Base-by-base conservation (phyloP, 2,797 vertebrate genomes). In the Tragopan temminckii region DNA sequence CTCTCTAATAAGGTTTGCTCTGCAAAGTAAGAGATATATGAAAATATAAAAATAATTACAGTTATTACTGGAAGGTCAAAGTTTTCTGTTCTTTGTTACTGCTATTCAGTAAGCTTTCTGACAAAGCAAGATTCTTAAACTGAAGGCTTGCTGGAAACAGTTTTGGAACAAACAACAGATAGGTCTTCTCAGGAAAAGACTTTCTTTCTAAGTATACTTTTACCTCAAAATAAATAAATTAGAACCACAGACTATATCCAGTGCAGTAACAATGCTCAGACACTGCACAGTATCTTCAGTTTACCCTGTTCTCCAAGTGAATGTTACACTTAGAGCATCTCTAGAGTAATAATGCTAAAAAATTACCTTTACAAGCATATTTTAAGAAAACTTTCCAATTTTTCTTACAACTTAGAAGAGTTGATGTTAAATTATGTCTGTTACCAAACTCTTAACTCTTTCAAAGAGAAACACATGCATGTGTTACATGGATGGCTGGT, bases 1-100 rank as follows among this genome's bases (percentile, higher is more conserved):
- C 15, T 66, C 7, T 88, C 71, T 85, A 85, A 87, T 93, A 80
- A 46, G 31, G 31, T 79, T 80, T 57, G 68, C 40, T 64, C 58
- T 75, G 64, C 46, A 87, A 94, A 89, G 82, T 78, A 40, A 82
- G 61, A 82, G 70, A 62, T 82, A 23, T 45, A 67, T 84, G 10
- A 87, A 84, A 94, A 52, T 29, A 40, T 2, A 15, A 25, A 89
- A 90, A 58, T 55, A 15, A 59, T 79, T 76, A 35, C 20, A 68
- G 19, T 74, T 72, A 74, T 74, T 90, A 52, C 31, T 50, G 17
- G 59, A 72, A 84, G 57, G 25, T 84, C 36, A 5, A 63, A 72
- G 45, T 72, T 16, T 67, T 43, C 52, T 74, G n/a, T 21, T 84
- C 19, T 42, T 76, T 23, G 11, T 83, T 90, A n/a, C 52, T 84